Base-by-base conservation (phyloP, 2,888 invertebrate genomes). In the Drosophila merina region DNA sequence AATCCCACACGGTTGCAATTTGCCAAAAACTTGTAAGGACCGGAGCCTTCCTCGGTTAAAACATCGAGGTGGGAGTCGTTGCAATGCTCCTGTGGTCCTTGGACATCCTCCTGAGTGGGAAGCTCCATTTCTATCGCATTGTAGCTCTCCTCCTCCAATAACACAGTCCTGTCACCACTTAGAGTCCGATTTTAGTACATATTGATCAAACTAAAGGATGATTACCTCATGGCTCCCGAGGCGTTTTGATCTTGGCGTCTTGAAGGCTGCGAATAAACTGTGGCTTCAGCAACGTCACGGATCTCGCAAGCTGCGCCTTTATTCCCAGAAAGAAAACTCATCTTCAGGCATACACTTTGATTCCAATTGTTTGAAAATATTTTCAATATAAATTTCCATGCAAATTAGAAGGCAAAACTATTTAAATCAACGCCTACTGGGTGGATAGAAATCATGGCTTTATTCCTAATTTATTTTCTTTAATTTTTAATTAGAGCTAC, bases 261-360 rank as follows among this genome's bases (percentile, higher is more conserved):
- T 14, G 3, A 76, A 44, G 44, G 55, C 64, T 38, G 26, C 58
- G 48, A n/a, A 14, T 52, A 55, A 66, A 79, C 86, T 79, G 71
- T 64, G 48, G 74, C 30, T 14, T 2, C 4, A 25, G 20, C 12
- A 49, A 28, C 12, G 12, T 28, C 63, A 25, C 64, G 51, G 28
- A 44, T 44, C 33, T 10, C 28, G 1, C 4, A 8, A 12, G 10
- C 38, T 20, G 25, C 6, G 4, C 14, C 51, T 25, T 25, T 28
- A 28, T 9, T 52, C 51, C 51, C 7, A 3, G 20, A 51, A 51
- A 66, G 9, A 10, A 14, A 30, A 25, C 40, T 12, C 9, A n/a
- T 30, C 7, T 47, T 28, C 8, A 14, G 28, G 8, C 14, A 42
- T 42, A 42, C 42, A 31, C 49, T 31, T 2, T n/a, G 36, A 36